A percentile compares a stretch with the other conserved stretches of the same genome.
Conservation (phyloP, 2,888 invertebrate genomes). For the Xanthia icteritia region DNA sequence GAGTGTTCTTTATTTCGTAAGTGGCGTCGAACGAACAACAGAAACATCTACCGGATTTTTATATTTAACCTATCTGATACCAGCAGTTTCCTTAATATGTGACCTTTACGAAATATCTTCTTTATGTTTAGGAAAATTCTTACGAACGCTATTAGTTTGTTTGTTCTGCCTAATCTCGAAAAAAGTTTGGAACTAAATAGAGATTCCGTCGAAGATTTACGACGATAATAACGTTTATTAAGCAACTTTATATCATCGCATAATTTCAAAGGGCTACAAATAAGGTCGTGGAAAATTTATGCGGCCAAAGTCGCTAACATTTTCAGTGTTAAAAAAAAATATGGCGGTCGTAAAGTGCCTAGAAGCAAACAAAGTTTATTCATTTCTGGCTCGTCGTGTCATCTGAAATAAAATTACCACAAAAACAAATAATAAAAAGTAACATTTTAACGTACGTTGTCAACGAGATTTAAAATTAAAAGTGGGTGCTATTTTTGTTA, state of each 20-base stretch:
- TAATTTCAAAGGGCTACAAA: constrained; percentile 38
- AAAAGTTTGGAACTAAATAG: constrained; percentile 34
- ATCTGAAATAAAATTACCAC: constrained; percentile 50
- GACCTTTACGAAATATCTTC: constrained; percentile 37
- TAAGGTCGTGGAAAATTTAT: constrained; percentile 48
- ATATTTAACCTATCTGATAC: constrained; percentile 23
- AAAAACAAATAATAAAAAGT: constrained; percentile 68
- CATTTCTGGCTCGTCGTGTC: constrained; percentile 24
- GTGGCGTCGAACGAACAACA: constrained; percentile 21
- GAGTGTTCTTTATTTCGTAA: constrained; percentile 6
- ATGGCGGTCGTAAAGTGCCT: constrained; percentile 30
- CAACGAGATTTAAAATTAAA: constrained; percentile 66
- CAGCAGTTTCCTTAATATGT: constrained; percentile 3
- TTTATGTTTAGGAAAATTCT: constrained; percentile 23
- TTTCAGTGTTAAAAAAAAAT: constrained; percentile 36
- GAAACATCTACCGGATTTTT: constrained; percentile 4
- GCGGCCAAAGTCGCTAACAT: constrained; percentile 34
- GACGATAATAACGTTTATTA: constrained; percentile 27
- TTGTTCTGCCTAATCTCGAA: constrained; percentile 46
- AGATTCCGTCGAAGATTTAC: constrained; percentile 31
- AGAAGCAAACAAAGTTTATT: constrained; percentile 32
- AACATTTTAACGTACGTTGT: constrained; percentile 55
- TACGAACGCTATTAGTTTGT: constrained; percentile 41
- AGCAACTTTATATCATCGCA: constrained; percentile 31
- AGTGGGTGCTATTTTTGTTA: constrained; percentile 57